Conservation (phyloP, 1,140 invertebrate species). For the Colletes latitarsis region DNA sequence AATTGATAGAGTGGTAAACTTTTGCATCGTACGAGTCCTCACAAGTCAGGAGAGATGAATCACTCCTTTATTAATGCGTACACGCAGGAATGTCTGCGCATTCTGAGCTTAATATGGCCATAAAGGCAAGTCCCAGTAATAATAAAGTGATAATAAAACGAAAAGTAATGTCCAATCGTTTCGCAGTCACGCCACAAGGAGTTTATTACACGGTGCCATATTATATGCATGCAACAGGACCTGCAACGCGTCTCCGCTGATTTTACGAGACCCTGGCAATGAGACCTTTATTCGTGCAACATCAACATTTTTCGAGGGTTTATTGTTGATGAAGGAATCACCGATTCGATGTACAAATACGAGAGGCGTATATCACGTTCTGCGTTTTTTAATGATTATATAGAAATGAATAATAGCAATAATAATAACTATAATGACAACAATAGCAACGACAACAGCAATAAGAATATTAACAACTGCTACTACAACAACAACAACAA, state of each 20-base stretch:
- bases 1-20: constrained; percentile 77
- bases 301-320: constrained; percentile 47
- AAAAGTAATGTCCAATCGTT: constrained; percentile 72
- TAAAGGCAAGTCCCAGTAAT: constrained; percentile 72
- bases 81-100: constrained; percentile 3
- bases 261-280: constrained; percentile 59
- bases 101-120: constrained; percentile 67
- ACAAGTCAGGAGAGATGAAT: constrained; percentile 56
- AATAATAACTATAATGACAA: no score
- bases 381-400: constrained; percentile 22
- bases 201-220: constrained; percentile 73
- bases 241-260: constrained; percentile 56
- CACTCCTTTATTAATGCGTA: constrained; percentile 34
- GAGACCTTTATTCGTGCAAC: constrained; percentile 61
- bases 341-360: constrained; percentile 36
- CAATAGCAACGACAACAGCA: no score
- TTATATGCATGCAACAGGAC: constrained; percentile 63
- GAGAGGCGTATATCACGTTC: not conserved
- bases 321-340: constrained; percentile 59
- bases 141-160: constrained; percentile 78
- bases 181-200: constrained; percentile 67
- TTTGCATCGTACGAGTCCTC: constrained; percentile 51
- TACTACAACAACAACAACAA: no score
- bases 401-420: no score
- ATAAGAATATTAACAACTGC: no score